Evolutionary conservation across 2,888 invertebrate genomes (phyloP).

Genomic region (Drosophila kuntzei): DNA sequence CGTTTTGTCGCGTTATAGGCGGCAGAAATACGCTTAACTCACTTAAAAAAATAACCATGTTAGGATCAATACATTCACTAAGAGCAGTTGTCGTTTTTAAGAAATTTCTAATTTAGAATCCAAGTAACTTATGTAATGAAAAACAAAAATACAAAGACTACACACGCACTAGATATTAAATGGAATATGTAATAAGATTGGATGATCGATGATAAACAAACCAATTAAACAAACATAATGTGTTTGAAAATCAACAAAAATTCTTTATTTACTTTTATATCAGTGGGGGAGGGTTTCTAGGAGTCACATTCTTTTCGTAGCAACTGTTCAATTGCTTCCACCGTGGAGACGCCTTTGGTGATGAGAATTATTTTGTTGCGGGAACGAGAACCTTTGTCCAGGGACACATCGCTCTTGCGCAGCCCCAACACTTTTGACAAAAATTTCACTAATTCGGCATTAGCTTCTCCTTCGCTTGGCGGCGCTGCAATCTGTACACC

Average conservation of each 20-base stretch:
- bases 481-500: constrained; percentile 92
- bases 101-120: constrained; percentile 74
- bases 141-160: constrained; percentile 60
- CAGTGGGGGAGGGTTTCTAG: constrained; percentile 3
- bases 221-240: constrained; percentile 45
- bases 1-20: constrained; percentile 72
- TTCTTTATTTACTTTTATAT: constrained; percentile 1
- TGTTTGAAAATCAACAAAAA: constrained; percentile 50
- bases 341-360: constrained; percentile 85
- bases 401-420: constrained; percentile 89
- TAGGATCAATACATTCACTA: constrained; percentile 50
- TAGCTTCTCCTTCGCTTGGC: constrained; percentile 93
- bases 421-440: constrained; percentile 89
- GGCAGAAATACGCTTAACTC: constrained; percentile 64
- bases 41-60: constrained; percentile 26
- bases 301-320: constrained; percentile 83
- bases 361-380: constrained; percentile 87
- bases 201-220: constrained; percentile 68
- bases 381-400: constrained; percentile 88
- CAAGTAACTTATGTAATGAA: constrained; percentile 68
- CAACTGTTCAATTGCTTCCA: constrained; percentile 85
- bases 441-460: constrained; percentile 90
- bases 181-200: constrained; percentile 61
- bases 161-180: constrained; percentile 57
- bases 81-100: constrained; percentile 72